Base-by-base conservation (phyloP, 2,797 vertebrate genomes). In the Mastacembelus armatus region DNA sequence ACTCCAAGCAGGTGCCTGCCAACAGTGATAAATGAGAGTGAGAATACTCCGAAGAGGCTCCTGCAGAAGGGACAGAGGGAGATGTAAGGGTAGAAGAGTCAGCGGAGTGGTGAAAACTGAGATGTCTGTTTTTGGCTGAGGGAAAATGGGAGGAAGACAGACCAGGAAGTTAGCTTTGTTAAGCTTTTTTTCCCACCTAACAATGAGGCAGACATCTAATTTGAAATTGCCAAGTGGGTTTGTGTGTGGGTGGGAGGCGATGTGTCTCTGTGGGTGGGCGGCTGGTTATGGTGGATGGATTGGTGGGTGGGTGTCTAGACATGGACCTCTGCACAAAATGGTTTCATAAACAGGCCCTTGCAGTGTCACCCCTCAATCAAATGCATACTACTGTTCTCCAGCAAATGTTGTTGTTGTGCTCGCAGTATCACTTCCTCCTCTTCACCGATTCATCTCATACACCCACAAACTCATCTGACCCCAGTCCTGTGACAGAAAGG, bases 21-120 rank as follows among this genome's bases (percentile, higher is more conserved):
- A 86, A 52, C 74, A 27, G 62, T 55, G 71, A 69, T 62, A 78
- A 86, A 85, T 71, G 72, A 80, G 76, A 78, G 85, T 70, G 77
- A 71, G 78, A 81, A 76, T 30, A 42, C 69, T 78, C 42, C 39
- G 35, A 65, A 66, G 68, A 65, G 70, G 63, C 70, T 55, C 26
- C 3, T 50, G 66, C 65, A 51, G 67, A 30, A 32, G 66, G 79
- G 69, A 51, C 61, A 7, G 74, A 49, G 77, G 69, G 72, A 80
- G 76, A 64, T 66, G 85, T 86, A 90, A 87, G 87, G 86, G 84
- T 70, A 85, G 86, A 87, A 85, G 82, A 85, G 85, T 47, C 44
- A 44, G 61, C 29, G 30, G 64, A 70, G 61, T 5, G 18, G 10
- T 84, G 86, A 87, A 89, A 89, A 83, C 71, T 75, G 83, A 90